Conservation (phyloP, 2,797 vertebrate genomes). For the Steatocranus sp. region DNA sequence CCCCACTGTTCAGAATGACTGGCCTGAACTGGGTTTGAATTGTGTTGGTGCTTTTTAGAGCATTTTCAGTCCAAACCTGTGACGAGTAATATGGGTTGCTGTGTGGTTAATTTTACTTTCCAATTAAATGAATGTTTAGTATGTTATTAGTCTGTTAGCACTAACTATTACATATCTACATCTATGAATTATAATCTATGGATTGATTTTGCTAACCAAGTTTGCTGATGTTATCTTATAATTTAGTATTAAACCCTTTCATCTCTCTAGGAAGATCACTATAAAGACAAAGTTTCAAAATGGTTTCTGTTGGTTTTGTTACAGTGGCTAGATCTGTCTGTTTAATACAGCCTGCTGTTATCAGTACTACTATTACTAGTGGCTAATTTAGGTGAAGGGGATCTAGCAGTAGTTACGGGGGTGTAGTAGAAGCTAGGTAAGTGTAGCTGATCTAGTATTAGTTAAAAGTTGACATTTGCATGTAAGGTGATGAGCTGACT, state of each 20-base stretch:
- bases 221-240: too few relatives aligned
- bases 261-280: too few relatives aligned
- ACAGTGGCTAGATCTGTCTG: background rate
- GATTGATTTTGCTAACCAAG: too few relatives aligned
- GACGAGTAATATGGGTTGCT: background rate
- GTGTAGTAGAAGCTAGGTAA: too few relatives aligned
- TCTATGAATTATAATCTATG: too few relatives aligned
- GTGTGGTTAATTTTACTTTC: background rate
- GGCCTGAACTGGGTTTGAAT: too few relatives aligned
- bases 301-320: background rate
- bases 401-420: too few relatives aligned
- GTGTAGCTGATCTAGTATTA: too few relatives aligned
- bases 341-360: background rate
- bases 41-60: background rate
- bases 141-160: background rate
- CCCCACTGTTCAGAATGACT: background rate
- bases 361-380: background rate
- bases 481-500: too few relatives aligned
- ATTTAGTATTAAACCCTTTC: too few relatives aligned
- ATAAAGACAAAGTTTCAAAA: background rate
- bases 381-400: background rate
- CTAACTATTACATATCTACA: too few relatives aligned
- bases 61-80: background rate
- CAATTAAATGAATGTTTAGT: background rate
- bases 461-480: too few relatives aligned